Base-by-base conservation (phyloP, 2,797 vertebrate species). In the Danio tinwini region DNA sequence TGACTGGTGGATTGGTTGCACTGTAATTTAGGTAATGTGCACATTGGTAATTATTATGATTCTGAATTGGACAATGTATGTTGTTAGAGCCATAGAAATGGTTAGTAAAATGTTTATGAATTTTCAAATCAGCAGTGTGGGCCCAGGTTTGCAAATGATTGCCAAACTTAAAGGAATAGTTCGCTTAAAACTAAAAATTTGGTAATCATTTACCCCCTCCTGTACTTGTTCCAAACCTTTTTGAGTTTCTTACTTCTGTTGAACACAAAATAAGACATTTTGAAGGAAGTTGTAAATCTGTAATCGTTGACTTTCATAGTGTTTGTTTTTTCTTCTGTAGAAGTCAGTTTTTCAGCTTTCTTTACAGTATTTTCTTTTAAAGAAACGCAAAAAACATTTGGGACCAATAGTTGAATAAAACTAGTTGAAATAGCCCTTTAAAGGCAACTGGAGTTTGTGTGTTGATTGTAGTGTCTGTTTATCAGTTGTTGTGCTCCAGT, bases 1-100 rank as follows among this genome's bases (percentile, higher is more conserved):
- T 84, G 68, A 68, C 72, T 82, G 40, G 68, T 11, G 78, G 8
- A 53, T 87, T 85, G 81, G 75, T 53, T 71, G 84, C 47, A 63
- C 29, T 45, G 19, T 42, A 58, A 63, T 74, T 77, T 21, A 49
- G 8, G 45, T 71, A 58, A 56, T n/a, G 52, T 56, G 29, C 52
- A 44, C 19, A 62, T 19, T 63, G 13, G 37, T 55, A 49, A 61
- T 59, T 49, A 39, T 71, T n/a, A 12, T 6, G 1, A 50, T 72
- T 71, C 21, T 42, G 0, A 64, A 73, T 42, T 13, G 53, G 8
- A 50, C 52, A 7, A 67, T 52, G 71, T 39, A 13, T 14, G 7
- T 61, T 9, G 53, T 42, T 16, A 16, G 50, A 68, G 17, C 8
- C 29, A 3, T 59, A 3, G 13, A 39, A 7, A 59, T 4, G n/a